A percentile compares a stretch with the other conserved stretches of the same genome.
Conservation (phyloP, 1,140 invertebrate species). For the Drosophila pachea region DNA sequence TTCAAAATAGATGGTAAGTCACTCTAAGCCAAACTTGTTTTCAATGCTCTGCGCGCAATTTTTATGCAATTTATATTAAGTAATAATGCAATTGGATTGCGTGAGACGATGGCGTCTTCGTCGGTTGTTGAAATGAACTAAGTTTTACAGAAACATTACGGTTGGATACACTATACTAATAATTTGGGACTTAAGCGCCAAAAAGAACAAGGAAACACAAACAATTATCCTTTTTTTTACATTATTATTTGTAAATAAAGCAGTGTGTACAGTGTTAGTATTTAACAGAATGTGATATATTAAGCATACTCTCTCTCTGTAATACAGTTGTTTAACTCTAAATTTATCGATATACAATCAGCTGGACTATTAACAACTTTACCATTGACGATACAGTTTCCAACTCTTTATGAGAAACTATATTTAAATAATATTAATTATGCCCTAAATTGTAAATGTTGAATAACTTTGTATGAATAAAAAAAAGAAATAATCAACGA, state of each 20-base stretch:
- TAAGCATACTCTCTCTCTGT: slow-evolving; percentile 21
- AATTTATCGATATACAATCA: slow-evolving; percentile 12
- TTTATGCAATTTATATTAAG: slow-evolving; percentile 27
- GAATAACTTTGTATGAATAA: neutral
- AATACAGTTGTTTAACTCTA: neutral
- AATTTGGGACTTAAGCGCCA: slow-evolving; percentile 25
- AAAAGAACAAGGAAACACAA: slow-evolving; percentile 2
- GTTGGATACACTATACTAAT: slow-evolving; percentile 13
- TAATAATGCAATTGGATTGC: slow-evolving; percentile 26
- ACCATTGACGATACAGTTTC: neutral
- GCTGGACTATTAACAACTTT: neutral
- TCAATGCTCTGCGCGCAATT: slow-evolving; percentile 9
- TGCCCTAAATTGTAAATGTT: too few relatives aligned
- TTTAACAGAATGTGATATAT: slow-evolving; percentile 11
- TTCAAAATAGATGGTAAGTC: slow-evolving; percentile 12
- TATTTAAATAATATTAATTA: too few relatives aligned
- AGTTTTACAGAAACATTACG: neutral
- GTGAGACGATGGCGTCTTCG: slow-evolving; percentile 14
- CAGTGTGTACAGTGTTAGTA: slow-evolving; percentile 1
- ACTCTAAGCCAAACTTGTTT: slow-evolving; percentile 21
- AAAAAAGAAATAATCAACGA: neutral
- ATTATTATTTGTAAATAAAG: slow-evolving; percentile 36
- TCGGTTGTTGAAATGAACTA: neutral
- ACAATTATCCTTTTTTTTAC: slow-evolving; percentile 1
- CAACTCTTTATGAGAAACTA: neutral